Evolutionary conservation across 2,888 invertebrate species (phyloP).

Genomic region (Pediacus dermestoides): DNA sequence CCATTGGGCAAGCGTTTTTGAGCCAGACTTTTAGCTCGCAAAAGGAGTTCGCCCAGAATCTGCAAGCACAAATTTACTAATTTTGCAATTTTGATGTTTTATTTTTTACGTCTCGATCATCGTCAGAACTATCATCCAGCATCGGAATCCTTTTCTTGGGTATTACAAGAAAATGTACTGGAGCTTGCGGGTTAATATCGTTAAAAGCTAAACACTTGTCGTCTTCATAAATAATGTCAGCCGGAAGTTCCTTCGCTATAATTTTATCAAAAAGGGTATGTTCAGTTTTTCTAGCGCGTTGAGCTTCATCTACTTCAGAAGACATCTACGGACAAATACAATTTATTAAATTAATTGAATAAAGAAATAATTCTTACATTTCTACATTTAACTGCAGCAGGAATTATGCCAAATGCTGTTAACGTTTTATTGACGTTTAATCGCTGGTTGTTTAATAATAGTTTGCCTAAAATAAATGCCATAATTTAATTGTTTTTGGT

Average conservation of each 20-base stretch:
- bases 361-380: too few species aligned
- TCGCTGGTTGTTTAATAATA: too few species aligned
- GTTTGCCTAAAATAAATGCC: too few species aligned
- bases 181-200: conserved; percentile 77
- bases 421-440: too few species aligned
- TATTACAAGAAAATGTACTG: conserved; percentile 79
- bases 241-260: conserved; percentile 71
- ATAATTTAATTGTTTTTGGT: too few species aligned
- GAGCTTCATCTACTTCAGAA: conserved; percentile 45
- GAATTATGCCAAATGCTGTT: too few species aligned
- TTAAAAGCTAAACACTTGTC: conserved; percentile 77
- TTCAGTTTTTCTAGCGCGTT: conserved; percentile 33
- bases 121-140: conserved; percentile 58
- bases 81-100: conserved; percentile 7
- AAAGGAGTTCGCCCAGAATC: conserved; percentile 69
- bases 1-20: conserved; percentile 62
- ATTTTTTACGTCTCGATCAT: conserved; percentile 47
- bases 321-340: conserved; percentile 35
- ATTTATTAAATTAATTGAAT: conserved; percentile 9
- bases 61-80: conserved; percentile 42
- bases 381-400: too few species aligned
- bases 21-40: conserved; percentile 65
- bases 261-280: conserved; percentile 76
- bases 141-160: conserved; percentile 70
- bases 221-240: conserved; percentile 80